Percentiles rank a stretch among this genome's conserved stretches.
Conservation (phyloP, 2,113 vertebrate species). For the Thunnus maccoyii region DNA sequence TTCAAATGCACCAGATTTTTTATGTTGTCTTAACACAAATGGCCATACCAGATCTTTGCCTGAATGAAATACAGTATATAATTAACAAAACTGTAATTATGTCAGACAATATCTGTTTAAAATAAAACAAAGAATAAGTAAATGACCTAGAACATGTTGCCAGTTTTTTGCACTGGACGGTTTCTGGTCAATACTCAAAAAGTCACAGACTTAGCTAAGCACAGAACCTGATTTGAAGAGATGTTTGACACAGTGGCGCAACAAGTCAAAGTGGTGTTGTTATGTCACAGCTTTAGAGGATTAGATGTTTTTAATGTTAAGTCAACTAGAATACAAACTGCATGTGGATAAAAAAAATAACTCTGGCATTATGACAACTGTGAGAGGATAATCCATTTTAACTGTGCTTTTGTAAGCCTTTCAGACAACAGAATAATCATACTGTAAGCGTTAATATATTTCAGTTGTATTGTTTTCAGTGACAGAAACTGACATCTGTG, state of each 20-base stretch:
- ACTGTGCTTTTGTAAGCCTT: background rate
- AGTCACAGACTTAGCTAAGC: too few relatives aligned
- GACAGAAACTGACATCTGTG: background rate
- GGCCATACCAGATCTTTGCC: too few relatives aligned
- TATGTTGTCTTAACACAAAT: too few relatives aligned
- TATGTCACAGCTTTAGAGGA: background rate
- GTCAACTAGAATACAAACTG: conserved; percentile 2
- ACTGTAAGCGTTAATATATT: background rate
- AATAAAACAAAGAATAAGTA: too few relatives aligned
- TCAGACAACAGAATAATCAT: conserved; percentile 4
- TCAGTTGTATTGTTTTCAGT: background rate
- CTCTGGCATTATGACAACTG: background rate
- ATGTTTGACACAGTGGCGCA: background rate
- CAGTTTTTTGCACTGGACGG: too few relatives aligned
- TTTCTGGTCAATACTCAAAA: too few relatives aligned
- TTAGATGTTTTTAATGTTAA: background rate
- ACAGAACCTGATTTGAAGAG: too few relatives aligned
- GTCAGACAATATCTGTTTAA: too few relatives aligned
- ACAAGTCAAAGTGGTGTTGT: background rate
- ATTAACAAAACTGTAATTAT: too few relatives aligned
- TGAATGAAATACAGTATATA: too few relatives aligned
- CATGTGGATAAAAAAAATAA: background rate
- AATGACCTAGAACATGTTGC: too few relatives aligned
- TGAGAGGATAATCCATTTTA: conserved; percentile 7
- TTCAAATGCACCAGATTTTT: too few relatives aligned